phyloP scores from a whole-genome alignment of 2,113 vertebrate genomes.

The Scalopus aquaticus region DNA sequence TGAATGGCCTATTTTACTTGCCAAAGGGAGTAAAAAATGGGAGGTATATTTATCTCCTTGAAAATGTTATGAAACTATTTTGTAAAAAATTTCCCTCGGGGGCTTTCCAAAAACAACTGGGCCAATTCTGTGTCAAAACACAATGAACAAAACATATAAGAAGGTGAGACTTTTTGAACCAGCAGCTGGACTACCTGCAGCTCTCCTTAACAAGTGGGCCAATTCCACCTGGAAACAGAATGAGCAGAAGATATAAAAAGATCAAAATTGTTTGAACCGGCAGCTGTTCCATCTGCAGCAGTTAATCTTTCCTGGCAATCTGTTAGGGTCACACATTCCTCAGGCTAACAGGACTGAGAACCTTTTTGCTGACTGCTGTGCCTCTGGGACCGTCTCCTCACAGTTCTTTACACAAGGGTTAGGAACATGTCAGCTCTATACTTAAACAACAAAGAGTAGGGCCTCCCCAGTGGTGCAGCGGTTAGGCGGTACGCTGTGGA shows the following conservation, averaged over 20 bases:
- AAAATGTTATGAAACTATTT: slow-evolving; percentile 84
- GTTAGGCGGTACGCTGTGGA: too few relatives aligned
- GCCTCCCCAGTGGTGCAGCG: too few relatives aligned
- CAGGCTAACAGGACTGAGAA: slow-evolving; percentile 78
- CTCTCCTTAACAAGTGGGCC: slow-evolving; percentile 80
- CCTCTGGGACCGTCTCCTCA: slow-evolving; percentile 81
- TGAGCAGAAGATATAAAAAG: slow-evolving; percentile 83
- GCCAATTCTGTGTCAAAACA: slow-evolving; percentile 78
- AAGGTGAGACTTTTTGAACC: slow-evolving; percentile 75
- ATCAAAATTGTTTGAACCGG: slow-evolving; percentile 85
- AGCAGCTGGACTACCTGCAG: slow-evolving; percentile 81
- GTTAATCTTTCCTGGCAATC: slow-evolving; percentile 87
- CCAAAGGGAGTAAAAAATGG: slow-evolving; percentile 58
- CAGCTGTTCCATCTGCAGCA: slow-evolving; percentile 83
- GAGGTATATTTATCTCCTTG: slow-evolving; percentile 80
- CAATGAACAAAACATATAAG: slow-evolving; percentile 77
- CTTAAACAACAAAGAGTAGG: not conserved
- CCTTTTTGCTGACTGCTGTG: slow-evolving; percentile 84
- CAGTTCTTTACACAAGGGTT: slow-evolving; percentile 52
- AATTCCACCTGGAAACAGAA: slow-evolving; percentile 80
- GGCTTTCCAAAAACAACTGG: slow-evolving; percentile 80
- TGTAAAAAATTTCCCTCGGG: slow-evolving; percentile 81
- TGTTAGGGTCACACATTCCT: slow-evolving; percentile 82
- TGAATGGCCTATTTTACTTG: slow-evolving; percentile 74
- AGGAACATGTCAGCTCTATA: slow-evolving; percentile 56